Base-by-base conservation (phyloP, 1,140 invertebrate species). In the Drosophila chauvacae region DNA sequence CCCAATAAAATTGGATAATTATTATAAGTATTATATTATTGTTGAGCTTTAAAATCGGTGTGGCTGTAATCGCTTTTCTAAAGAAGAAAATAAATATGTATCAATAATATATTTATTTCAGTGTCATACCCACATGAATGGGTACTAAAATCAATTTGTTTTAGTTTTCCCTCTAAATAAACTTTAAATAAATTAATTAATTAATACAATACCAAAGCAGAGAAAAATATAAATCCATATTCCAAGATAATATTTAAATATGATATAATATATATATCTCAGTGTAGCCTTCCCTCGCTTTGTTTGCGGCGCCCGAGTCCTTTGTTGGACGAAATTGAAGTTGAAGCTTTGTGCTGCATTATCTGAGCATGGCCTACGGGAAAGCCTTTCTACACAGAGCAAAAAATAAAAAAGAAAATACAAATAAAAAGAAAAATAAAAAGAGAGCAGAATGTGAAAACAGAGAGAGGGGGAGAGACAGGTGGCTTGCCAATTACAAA, bases 331-430 rank as follows among this genome's bases (percentile, higher is more conserved):
- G 39, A 64, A 74, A 77, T 74, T 50, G 57, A 74, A 79, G 72
- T 81, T 86, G 82, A 85, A 74, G 82, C 74, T 81, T 86, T 85
- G 82, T 85, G 78, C 55, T 81, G 81, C 74, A 81, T 77, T 70
- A 85, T 81, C 73, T 57, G 77, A 60, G 45, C 45, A 76, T 53
- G 45, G 81, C 81, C 81, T 66, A 35, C 20, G 48, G 77, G 33
- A 66, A 63, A 57, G 53, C 64, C 80, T 72, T 76, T 77, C 56
- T 47, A 53, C 50, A 55, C 57, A 63, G n/a, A 44, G 20, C 20
- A 23, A 18, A 72, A 62, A 30, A 30, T 18, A 33, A 11, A 20
- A 11, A 11, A 35, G 16, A 45, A 9, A 14, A 14, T 4, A 18
- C 2, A 13, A 37, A 23, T 23, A 23, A 23, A 23, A 23, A 23